Evolutionary conservation across 1,140 invertebrate genomes (phyloP).

Genomic region (Plutomurus gul): DNA sequence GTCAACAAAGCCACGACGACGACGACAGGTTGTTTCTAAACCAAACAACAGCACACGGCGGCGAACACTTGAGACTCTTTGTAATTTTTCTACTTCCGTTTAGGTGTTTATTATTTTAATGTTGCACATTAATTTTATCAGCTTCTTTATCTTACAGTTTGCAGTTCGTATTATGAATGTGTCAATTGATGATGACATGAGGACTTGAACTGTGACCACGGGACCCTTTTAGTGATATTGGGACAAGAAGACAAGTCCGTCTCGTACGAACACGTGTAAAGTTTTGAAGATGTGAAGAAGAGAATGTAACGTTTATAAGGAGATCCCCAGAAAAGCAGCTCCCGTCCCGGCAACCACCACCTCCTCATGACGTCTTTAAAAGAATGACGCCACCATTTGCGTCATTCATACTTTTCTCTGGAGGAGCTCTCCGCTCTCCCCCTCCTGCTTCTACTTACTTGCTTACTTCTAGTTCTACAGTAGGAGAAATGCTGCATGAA

Average conservation of each 20-base stretch:
- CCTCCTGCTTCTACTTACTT: background rate
- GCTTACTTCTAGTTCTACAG: background rate
- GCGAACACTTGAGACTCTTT: no score
- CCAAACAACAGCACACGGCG: no score
- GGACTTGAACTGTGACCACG: background rate
- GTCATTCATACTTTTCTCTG: slow-evolving; percentile 47
- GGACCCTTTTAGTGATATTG: background rate
- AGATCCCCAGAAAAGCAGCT: slow-evolving; percentile 14
- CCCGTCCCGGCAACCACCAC: slow-evolving; percentile 40
- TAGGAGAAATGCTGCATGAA: background rate
- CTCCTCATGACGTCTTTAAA: slow-evolving; percentile 47
- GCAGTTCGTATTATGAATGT: background rate
- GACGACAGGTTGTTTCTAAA: no score
- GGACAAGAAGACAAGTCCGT: slow-evolving; percentile 16
- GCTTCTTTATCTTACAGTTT: background rate
- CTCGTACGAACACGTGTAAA: slow-evolving; percentile 46
- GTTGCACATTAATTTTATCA: no score
- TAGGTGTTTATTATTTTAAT: no score
- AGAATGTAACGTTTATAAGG: slow-evolving; percentile 36
- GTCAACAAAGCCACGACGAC: no score
- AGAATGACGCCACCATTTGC: slow-evolving; percentile 47
- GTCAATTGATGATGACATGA: background rate
- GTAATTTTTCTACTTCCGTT: no score
- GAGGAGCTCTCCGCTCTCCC: background rate
- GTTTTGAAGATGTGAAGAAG: slow-evolving; percentile 44